These are phyloP conservation scores for Xenopus laevis DNA, from an alignment of 2,113 vertebrate species.

Conservation along the genomic window DNA sequence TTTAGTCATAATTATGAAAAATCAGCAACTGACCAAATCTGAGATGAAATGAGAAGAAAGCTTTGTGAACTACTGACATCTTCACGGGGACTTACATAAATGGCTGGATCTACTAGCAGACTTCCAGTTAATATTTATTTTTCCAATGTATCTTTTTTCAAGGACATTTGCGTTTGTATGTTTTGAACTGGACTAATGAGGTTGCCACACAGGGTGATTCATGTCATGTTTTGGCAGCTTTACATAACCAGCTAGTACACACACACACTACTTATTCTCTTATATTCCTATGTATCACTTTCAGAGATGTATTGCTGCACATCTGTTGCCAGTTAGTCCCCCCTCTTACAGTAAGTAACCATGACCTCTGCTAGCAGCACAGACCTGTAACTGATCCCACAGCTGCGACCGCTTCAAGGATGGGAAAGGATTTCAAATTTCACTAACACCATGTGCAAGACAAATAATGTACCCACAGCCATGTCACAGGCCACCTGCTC, in stretches of 20 bases:
- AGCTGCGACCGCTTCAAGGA: slow-evolving; percentile 64
- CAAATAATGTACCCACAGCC: slow-evolving; percentile 16
- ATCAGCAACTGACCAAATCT: too few relatives aligned
- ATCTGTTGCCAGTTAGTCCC: slow-evolving; percentile 69
- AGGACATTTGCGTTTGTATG: neutral
- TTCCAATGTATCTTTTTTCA: too few relatives aligned
- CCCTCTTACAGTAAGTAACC: slow-evolving; percentile 63
- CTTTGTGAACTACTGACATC: too few relatives aligned
- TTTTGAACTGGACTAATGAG: slow-evolving; percentile 30
- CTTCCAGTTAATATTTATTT: too few relatives aligned
- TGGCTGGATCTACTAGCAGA: too few relatives aligned
- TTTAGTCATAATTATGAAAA: too few relatives aligned
- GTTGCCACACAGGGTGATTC: slow-evolving; percentile 40
- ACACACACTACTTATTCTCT: slow-evolving; percentile 48
- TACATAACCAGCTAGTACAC: slow-evolving; percentile 29
- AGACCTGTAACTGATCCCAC: slow-evolving; percentile 62
- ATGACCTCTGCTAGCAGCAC: slow-evolving; percentile 61
- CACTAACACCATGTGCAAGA: slow-evolving; percentile 41
- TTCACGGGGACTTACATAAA: too few relatives aligned
- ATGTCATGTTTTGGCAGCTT: slow-evolving; percentile 29
- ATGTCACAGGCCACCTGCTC: slow-evolving; percentile 22
- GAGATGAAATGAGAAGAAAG: too few relatives aligned
- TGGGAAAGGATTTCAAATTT: slow-evolving; percentile 58
- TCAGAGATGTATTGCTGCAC: slow-evolving; percentile 39
- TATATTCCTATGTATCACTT: slow-evolving; percentile 22